Base-by-base conservation (phyloP, 2,888 invertebrate species). In the Drosophila infuscata region DNA sequence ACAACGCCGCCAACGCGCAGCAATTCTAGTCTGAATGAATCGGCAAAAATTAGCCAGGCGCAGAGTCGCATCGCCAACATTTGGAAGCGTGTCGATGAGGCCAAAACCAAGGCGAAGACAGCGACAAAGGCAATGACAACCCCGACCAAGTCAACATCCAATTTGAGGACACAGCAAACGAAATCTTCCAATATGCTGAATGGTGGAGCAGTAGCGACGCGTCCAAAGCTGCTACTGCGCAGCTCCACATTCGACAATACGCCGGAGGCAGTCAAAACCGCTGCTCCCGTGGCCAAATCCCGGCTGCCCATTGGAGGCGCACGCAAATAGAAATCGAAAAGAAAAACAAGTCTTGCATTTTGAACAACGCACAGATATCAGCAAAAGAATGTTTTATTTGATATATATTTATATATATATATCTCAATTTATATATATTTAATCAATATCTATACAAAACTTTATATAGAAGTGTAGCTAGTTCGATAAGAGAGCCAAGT, bases 1-100 rank as follows among this genome's bases (percentile, higher is more conserved):
- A 93, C 93, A 25, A 92, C 91, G 20, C 93, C 93, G 3, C 93
- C 93, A 38, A 93, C 93, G 2, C 91, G 93, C 60, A 93, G 93
- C 74, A 93, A 93, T 69, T 93, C 93, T 3, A 93, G 88, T 69
- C 74, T 93, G 12, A 91, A 90, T 69, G 83, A 87, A 3, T 82
- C 84, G n/a, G 85, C 83, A 0, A 92, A 90, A 71, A 91, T 92
- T 25, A 91, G 87, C 68, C 92, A 92, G 72, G 91, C 93, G 20
- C 91, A 92, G 65, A 93, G 93, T 70, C 92, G 93, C 57, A 93
- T 93, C 58, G 92, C 93, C 46, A 91, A 92, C 20, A 92, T 93
- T 46, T 93, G 93, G 93, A 93, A 92, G 66, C 91, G 91, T 38
- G 89, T 91, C 11, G 92, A 93, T 54, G 93, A 93, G 52, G 91